Base-by-base conservation (phyloP, 2,888 invertebrate genomes). In the Meteorus cinctellus region DNA sequence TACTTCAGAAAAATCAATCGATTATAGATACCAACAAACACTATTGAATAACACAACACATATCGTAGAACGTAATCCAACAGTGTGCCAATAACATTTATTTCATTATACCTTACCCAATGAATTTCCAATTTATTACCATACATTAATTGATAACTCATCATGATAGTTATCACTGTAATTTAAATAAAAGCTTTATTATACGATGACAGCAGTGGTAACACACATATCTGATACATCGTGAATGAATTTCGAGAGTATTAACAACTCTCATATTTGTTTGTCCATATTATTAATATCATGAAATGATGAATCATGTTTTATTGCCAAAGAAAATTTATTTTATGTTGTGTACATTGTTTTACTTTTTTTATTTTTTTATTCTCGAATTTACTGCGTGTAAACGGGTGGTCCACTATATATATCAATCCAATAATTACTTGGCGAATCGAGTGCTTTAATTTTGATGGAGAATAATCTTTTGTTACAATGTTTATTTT, bases 31-130 rank as follows among this genome's bases (percentile, higher is more conserved):
- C 69, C 65, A 60, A 55, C 60, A 68, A 31, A 72, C 67, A 68
- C 16, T 41, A 65, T 65, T 19, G 36, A 24, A 74, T 63, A 68
- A 68, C 68, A 41, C 27, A 78, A 80, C 80, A 81, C 81, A 82
- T 83, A 84, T 83, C 81, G 79, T 82, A 82, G 27, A 59, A 45
- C 67, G 67, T 51, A 76, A 86, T 84, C 82, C 84, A 86, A 87
- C 86, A 87, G 88, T 87, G 89, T 89, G 89, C 89, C 89, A 89
- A 89, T 83, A 83, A 86, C 72, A 66, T 48, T 74, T 81, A 79
- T 79, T 80, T 83, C 80, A 79, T 77, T 77, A 76, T 80, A 81
- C 68, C 76, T 78, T 81, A 59, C 80, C 29, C 24, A 63, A 36
- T 51, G 14, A 77, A 67, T 12, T 67, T 62, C 36, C 19, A 62